Evolutionary conservation across 2,113 vertebrate species (phyloP).

Genomic region (Nipponia nippon): DNA sequence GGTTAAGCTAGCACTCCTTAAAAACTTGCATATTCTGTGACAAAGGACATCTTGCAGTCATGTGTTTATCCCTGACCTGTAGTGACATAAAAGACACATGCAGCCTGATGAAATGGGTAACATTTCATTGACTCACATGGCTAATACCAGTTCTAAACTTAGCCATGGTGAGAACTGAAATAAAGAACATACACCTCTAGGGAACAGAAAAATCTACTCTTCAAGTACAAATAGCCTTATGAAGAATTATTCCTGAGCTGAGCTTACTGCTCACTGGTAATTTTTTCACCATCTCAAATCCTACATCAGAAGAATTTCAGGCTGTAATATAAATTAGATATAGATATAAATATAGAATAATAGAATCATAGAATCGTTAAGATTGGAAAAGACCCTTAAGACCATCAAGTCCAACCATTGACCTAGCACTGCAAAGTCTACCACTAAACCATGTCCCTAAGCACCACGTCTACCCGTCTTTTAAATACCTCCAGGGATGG

Average conservation of each 20-base stretch:
- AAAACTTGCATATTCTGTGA: background rate
- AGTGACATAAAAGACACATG: background rate
- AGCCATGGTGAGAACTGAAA: background rate
- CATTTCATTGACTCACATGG: background rate
- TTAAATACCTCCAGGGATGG: too few relatives aligned
- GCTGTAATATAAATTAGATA: background rate
- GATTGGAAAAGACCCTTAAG: too few relatives aligned
- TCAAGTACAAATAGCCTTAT: background rate
- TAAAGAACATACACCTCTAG: background rate
- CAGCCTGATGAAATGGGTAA: background rate
- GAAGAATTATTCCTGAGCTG: background rate
- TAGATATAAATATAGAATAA: background rate
- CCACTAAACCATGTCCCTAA: too few relatives aligned
- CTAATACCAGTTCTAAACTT: background rate
- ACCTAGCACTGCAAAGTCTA: too few relatives aligned
- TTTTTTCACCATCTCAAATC: background rate
- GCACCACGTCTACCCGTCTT: too few relatives aligned
- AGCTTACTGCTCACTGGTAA: background rate
- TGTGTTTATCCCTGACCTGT: background rate
- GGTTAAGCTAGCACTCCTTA: background rate
- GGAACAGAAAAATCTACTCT: background rate
- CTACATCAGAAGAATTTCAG: background rate
- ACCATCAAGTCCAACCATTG: too few relatives aligned
- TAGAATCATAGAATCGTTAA: too few relatives aligned
- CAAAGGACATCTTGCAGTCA: background rate